Conservation (phyloP, 2,797 vertebrate genomes). For the Anguilla pacifica region DNA sequence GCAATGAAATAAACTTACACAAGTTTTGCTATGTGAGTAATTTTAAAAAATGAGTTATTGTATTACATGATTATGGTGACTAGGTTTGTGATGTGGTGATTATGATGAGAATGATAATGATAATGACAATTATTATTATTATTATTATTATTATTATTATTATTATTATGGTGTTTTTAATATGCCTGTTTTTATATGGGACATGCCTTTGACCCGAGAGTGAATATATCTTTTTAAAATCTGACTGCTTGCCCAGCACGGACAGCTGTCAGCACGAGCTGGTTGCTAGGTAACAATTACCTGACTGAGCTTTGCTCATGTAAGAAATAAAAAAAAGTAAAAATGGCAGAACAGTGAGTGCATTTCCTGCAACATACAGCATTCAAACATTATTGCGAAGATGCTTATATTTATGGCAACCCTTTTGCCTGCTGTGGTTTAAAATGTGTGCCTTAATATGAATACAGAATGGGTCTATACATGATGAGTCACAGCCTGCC, state of each 20-base stretch:
- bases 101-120: too few species aligned
- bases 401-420: neutral
- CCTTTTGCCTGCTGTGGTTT: neutral
- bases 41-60: too few species aligned
- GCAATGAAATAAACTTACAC: too few species aligned
- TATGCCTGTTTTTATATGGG: neutral
- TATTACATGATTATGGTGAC: too few species aligned
- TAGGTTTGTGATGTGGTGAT: too few species aligned
- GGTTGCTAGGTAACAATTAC: constrained; percentile 83
- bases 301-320: constrained; percentile 75
- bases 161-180: neutral
- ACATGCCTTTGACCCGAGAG: neutral
- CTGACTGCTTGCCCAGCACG: constrained; percentile 59
- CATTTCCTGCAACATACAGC: neutral
- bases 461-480: neutral
- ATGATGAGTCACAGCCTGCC: neutral
- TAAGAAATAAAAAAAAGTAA: constrained; percentile 59
- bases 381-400: neutral
- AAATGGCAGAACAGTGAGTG: constrained; percentile 45
- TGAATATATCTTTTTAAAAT: neutral
- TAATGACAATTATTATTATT: neutral
- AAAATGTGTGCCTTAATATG: neutral
- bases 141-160: neutral
- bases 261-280: constrained; percentile 75
- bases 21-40: too few species aligned